These are phyloP conservation scores for Tenthredo mesomela DNA, from an alignment of 2,888 invertebrate species.

Conservation along the genomic window DNA sequence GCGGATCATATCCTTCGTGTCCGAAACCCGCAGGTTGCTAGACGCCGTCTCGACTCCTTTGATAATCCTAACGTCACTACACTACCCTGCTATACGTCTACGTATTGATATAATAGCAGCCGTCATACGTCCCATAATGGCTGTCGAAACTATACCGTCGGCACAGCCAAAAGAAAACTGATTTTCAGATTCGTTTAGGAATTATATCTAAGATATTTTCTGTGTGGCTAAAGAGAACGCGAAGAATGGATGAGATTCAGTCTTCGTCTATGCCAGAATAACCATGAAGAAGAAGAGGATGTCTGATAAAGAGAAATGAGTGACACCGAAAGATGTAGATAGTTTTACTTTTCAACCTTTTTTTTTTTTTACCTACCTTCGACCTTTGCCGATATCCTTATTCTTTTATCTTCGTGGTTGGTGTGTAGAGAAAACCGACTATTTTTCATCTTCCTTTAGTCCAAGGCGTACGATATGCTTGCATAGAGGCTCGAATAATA, in stretches of 20 bases:
- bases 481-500: background rate
- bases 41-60: constrained; percentile 48
- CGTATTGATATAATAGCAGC: constrained; percentile 34
- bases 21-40: constrained; percentile 64
- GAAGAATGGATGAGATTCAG: background rate
- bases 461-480: background rate
- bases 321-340: background rate
- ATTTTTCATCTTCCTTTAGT: background rate
- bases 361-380: background rate
- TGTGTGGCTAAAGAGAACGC: background rate
- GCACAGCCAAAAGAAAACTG: constrained; percentile 2
- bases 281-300: background rate
- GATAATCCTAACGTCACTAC: constrained; percentile 42
- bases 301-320: background rate
- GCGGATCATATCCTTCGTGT: constrained; percentile 74
- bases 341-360: background rate
- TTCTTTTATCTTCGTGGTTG: background rate
- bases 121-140: background rate
- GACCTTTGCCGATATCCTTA: background rate
- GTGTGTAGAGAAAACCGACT: background rate
- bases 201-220: background rate
- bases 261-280: background rate
- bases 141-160: constrained; percentile 22
- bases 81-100: background rate
- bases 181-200: background rate